A percentile compares a stretch with the other conserved stretches of the same genome.
Conservation (phyloP, 2,797 vertebrate species). For the Cryptoblepharus egeriae region DNA sequence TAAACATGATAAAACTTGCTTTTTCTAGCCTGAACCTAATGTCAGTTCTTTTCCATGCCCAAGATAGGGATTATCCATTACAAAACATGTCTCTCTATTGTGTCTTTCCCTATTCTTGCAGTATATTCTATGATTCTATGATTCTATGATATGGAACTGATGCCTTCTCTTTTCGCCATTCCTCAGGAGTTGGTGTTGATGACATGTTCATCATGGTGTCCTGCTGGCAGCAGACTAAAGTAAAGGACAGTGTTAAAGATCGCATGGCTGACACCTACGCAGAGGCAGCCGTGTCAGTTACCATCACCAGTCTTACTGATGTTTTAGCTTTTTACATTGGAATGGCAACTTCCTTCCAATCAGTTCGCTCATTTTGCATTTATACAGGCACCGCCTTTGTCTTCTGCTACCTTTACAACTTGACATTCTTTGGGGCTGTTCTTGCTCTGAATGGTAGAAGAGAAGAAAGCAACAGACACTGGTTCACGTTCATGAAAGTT, state of each 20-base stretch:
- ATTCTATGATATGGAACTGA: rapidly evolving
- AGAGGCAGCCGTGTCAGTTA: conserved; percentile 85
- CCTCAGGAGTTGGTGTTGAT: conserved; percentile 86
- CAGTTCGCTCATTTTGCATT: conserved; percentile 86
- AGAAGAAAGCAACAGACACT: conserved; percentile 80
- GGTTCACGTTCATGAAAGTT: conserved; percentile 78
- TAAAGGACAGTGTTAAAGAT: conserved; percentile 62
- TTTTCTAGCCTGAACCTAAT: no score
- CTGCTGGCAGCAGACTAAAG: conserved; percentile 85
- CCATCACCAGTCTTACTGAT: conserved; percentile 87
- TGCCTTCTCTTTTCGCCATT: conserved; percentile 26
- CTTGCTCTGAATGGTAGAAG: conserved; percentile 82
- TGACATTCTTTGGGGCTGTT: conserved; percentile 79
- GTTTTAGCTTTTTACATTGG: conserved; percentile 87
- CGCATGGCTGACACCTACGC: conserved; percentile 81
- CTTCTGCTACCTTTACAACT: conserved; percentile 79
- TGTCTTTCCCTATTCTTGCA: background rate
- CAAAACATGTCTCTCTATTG: background rate
- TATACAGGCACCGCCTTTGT: conserved; percentile 84
- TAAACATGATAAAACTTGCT: no score
- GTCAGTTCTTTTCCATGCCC: no score
- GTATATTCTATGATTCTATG: no score
- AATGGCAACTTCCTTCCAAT: conserved; percentile 81
- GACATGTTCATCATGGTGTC: conserved; percentile 92
- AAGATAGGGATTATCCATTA: background rate